Conservation (phyloP, 2,888 invertebrate genomes). For the Lamellibrachia columna region DNA sequence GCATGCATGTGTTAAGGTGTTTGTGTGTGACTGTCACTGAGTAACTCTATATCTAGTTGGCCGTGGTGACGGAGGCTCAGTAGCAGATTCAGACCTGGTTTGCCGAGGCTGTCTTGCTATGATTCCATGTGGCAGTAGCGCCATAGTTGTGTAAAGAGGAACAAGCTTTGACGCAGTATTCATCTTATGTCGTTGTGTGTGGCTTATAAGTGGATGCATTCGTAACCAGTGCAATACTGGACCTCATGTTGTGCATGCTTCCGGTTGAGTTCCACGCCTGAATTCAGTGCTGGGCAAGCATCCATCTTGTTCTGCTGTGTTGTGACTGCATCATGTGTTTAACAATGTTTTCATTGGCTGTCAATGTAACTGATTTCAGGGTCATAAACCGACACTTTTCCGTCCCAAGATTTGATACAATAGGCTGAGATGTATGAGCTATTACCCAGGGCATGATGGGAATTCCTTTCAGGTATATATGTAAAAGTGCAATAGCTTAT, state of each 20-base stretch:
- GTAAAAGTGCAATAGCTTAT: not conserved
- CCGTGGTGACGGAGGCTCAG: not conserved
- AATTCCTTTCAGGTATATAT: not conserved
- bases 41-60: not conserved
- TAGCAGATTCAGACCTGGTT: not conserved
- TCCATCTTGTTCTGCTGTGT: not conserved
- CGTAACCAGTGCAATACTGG: not conserved
- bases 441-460: not conserved
- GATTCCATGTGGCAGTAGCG: not conserved
- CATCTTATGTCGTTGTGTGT: not conserved
- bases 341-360: not conserved
- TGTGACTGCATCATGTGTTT: not conserved
- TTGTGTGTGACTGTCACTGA: not conserved
- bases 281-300: not conserved
- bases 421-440: not conserved
- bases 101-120: not conserved
- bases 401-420: not conserved
- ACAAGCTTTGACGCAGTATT: too few species aligned
- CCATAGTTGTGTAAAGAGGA: not conserved
- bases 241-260: not conserved
- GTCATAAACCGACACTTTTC: not conserved
- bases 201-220: not conserved
- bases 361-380: not conserved
- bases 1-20: not conserved
- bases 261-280: not conserved